Conservation (phyloP, 2,888 invertebrate species). For the Calephelis perditalis region DNA sequence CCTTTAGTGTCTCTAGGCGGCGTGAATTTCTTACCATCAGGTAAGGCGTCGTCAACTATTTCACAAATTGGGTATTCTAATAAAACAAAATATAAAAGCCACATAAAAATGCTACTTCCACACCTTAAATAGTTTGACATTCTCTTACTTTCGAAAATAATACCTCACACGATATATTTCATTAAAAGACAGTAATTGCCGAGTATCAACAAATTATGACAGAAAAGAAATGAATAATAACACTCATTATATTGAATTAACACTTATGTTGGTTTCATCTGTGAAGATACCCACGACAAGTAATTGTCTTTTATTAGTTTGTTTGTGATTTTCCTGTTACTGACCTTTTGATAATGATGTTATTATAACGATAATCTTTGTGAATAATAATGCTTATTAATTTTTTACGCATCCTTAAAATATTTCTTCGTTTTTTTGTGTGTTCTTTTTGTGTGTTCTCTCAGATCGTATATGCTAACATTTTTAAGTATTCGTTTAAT, state of each 20-base stretch:
- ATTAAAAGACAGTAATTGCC: slow-evolving; percentile 5
- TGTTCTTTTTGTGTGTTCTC: not conserved
- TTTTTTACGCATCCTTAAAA: too few relatives aligned
- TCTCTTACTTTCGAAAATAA: slow-evolving; percentile 1
- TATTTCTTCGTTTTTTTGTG: too few relatives aligned
- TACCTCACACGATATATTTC: slow-evolving; percentile 2
- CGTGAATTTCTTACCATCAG: too few relatives aligned
- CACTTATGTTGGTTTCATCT: not conserved
- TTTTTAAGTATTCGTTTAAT: too few relatives aligned
- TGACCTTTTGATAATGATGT: slow-evolving; percentile 8
- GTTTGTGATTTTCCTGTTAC: slow-evolving; percentile 6
- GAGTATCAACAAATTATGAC: slow-evolving; percentile 10
- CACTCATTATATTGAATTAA: slow-evolving; percentile 3
- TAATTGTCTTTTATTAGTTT: slow-evolving; percentile 8
- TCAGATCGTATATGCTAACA: too few relatives aligned
- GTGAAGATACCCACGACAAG: slow-evolving; percentile 1
- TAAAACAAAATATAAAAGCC: too few relatives aligned
- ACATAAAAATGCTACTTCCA: not conserved
- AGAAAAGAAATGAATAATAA: not conserved
- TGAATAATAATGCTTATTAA: not conserved
- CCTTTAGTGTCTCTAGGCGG: too few relatives aligned
- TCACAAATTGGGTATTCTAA: too few relatives aligned
- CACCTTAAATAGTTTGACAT: not conserved
- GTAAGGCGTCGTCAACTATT: too few relatives aligned
- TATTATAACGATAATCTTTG: slow-evolving; percentile 5